These are phyloP conservation scores for Podarcis cretensis DNA, from an alignment of 2,113 vertebrate species.

Conservation along the genomic window DNA sequence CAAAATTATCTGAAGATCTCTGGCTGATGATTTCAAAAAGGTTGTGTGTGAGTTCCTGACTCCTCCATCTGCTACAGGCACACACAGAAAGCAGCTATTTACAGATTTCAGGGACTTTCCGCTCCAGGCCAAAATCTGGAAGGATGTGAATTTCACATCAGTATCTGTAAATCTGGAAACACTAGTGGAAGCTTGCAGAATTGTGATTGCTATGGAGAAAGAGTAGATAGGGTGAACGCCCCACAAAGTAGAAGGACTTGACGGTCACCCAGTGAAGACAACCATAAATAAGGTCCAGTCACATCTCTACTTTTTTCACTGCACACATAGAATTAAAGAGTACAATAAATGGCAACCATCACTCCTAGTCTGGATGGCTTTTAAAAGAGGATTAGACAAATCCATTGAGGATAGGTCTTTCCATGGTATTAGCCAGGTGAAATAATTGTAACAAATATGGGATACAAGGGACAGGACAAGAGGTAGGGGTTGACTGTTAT, in stretches of 20 bases:
- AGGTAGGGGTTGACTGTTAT: too few relatives aligned
- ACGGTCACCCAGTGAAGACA: background rate
- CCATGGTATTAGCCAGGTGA: too few relatives aligned
- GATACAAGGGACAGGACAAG: too few relatives aligned
- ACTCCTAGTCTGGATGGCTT: too few relatives aligned
- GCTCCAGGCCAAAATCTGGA: slow-evolving; percentile 57
- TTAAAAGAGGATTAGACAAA: too few relatives aligned
- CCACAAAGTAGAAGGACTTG: background rate
- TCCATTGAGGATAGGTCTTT: too few relatives aligned
- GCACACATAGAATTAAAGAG: too few relatives aligned
- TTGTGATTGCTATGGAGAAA: background rate
- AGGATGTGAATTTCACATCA: slow-evolving; percentile 42
- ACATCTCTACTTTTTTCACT: background rate
- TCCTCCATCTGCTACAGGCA: slow-evolving; percentile 27
- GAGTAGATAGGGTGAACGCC: too few relatives aligned
- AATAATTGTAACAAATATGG: too few relatives aligned
- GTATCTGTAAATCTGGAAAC: slow-evolving; percentile 9
- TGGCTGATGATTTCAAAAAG: slow-evolving; percentile 53
- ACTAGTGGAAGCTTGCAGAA: background rate
- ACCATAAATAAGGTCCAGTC: background rate
- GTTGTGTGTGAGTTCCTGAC: slow-evolving; percentile 37
- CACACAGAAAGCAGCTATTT: slow-evolving; percentile 46
- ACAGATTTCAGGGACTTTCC: slow-evolving; percentile 66
- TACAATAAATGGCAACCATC: too few relatives aligned
- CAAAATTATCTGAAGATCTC: slow-evolving; percentile 61